Base-by-base conservation (phyloP, 2,888 invertebrate species). In the Orthosia incerta region DNA sequence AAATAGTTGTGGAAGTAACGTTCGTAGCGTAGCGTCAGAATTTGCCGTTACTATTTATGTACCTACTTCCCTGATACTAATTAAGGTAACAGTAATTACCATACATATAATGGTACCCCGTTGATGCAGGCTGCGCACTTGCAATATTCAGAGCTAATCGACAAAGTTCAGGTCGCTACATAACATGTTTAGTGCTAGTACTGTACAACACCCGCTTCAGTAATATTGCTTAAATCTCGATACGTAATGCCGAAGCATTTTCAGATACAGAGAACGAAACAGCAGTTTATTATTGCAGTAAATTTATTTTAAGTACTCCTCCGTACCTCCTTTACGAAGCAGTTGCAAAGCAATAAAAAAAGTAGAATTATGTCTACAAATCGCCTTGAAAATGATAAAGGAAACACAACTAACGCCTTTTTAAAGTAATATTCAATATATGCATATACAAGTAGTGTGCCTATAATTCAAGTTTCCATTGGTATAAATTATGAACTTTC, bases 1-100 rank as follows among this genome's bases (percentile, higher is more conserved):
- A 91, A 91, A 93, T 92, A 51, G 74, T 87, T 78, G 75, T 77
- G 70, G 72, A 82, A 84, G 62, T 73, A 87, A 75, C 81, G 78
- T 74, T 77, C 74, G 70, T 80, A 79, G 71, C 74, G 63, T 67
- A 79, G 71, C 74, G 61, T 67, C 79, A 76, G 60, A 84, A 83
- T 85, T 87, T 79, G 74, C 87, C 84, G 88, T 87, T 88, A 86
- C 75, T 84, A 67, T 78, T 13, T 45, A 67, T 16, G n/a, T 48
- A 62, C 23, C 72, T 82, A 71, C 50, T 68, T 80, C 26, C 39
- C 50, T 66, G 15, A 61, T 68, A 83, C 62, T 76, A 80, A 87
- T 85, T 80, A 85, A 86, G 76, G 74, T 80, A 77, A 71, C 73
- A 80, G 81, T 84, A 77, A 86, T 86, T 82, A 77, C 74, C 72